phyloP scores from a whole-genome alignment of 2,113 vertebrate species.

The Colius striatus region DNA sequence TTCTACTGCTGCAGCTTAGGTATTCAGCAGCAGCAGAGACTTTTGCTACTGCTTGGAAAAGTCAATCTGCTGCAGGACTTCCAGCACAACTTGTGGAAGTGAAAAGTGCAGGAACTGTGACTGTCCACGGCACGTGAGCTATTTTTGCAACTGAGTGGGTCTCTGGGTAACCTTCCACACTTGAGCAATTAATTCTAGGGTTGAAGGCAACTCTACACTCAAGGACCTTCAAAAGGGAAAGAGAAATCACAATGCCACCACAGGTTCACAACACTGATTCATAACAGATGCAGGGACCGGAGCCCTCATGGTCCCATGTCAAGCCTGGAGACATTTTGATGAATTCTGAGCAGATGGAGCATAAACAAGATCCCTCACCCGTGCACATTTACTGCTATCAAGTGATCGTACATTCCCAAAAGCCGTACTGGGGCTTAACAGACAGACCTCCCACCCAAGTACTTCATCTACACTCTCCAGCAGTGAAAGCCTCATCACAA shows the following conservation, averaged over 20 bases:
- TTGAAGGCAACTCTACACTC: slow-evolving; percentile 56
- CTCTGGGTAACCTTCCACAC: slow-evolving; percentile 42
- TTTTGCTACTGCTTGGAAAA: neutral
- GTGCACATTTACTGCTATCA: neutral
- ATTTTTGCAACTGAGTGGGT: slow-evolving; percentile 37
- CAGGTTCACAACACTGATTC: slow-evolving; percentile 46
- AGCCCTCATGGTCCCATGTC: slow-evolving; percentile 9
- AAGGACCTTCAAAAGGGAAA: slow-evolving; percentile 60
- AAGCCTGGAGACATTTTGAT: slow-evolving; percentile 53
- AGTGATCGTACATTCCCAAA: neutral
- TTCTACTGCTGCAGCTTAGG: neutral
- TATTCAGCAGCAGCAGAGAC: neutral
- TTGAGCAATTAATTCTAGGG: slow-evolving; percentile 52
- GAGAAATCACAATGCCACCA: slow-evolving; percentile 49
- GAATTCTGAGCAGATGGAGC: slow-evolving; percentile 64
- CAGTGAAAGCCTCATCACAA: neutral
- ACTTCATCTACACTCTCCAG: neutral
- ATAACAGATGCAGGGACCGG: slow-evolving; percentile 22
- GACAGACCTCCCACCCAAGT: neutral
- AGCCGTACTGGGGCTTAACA: neutral
- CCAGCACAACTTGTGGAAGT: neutral
- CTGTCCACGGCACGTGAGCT: neutral
- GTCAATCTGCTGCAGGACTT: neutral
- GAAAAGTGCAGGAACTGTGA: neutral
- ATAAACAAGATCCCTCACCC: slow-evolving; percentile 40